Evolutionary conservation across 2,797 vertebrate species (phyloP).

Genomic region (Muscicapa striata): DNA sequence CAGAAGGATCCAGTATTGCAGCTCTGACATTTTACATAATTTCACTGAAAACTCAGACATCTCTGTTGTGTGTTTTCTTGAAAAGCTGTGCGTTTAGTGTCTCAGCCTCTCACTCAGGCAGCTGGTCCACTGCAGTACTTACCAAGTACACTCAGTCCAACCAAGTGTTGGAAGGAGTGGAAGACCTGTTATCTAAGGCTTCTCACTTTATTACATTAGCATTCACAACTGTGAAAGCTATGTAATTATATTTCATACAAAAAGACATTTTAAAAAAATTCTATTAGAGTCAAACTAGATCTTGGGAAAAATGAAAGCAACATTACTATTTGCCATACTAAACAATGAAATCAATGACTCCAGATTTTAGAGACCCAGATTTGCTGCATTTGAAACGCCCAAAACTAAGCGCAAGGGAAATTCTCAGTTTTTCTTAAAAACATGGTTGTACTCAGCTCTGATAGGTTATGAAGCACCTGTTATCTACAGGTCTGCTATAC

Average conservation of each 20-base stretch:
- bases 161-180: not conserved
- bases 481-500: not conserved
- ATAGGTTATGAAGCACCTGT: not conserved
- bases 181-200: not conserved
- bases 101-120: not conserved
- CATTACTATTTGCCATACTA: rapidly evolving
- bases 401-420: rapidly evolving
- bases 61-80: not conserved
- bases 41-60: not conserved
- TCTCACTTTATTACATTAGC: not conserved
- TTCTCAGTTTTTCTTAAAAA: not conserved
- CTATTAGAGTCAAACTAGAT: not conserved
- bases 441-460: not conserved
- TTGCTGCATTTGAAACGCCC: not conserved
- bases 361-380: not conserved
- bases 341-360: not conserved
- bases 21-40: not conserved
- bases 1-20: rapidly evolving
- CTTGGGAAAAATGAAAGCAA: not conserved
- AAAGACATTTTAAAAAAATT: not conserved
- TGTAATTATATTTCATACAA: not conserved
- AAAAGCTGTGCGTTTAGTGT: not conserved
- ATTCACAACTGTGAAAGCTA: rapidly evolving
- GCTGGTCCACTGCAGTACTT: not conserved
- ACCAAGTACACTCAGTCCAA: too few relatives aligned